Percentiles rank a stretch among this genome's conserved stretches.
phyloP scores from a whole-genome alignment of 2,113 vertebrate species.

The Burhinus oedicnemus region DNA sequence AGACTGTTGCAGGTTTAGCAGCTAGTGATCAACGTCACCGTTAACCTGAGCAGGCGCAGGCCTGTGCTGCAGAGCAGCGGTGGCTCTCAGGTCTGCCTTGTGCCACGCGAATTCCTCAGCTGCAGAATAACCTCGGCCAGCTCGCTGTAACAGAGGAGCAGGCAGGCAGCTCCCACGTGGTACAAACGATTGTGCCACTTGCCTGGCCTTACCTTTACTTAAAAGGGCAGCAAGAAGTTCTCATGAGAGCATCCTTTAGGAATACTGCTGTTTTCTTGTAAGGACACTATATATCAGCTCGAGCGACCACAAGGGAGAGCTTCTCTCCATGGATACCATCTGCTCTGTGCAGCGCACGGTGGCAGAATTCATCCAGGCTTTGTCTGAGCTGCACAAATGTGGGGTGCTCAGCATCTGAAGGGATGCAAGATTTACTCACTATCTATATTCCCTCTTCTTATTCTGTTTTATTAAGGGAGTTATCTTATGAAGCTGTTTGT shows the following conservation, averaged over 20 bases:
- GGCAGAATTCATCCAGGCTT: background rate
- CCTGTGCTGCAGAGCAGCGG: accelerated
- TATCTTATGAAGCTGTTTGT: background rate
- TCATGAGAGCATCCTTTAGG: background rate
- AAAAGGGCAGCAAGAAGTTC: background rate
- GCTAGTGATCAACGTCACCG: background rate
- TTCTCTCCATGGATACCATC: background rate
- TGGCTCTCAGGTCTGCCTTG: too few species aligned
- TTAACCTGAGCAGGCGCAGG: background rate
- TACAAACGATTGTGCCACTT: too few species aligned
- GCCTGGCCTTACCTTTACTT: background rate
- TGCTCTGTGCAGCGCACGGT: too few species aligned
- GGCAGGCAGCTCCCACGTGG: background rate
- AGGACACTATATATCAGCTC: background rate
- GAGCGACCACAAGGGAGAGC: background rate
- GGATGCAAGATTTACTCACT: background rate
- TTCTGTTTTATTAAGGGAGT: background rate
- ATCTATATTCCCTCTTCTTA: background rate
- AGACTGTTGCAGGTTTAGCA: background rate
- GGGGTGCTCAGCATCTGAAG: background rate
- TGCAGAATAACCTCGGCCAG: background rate
- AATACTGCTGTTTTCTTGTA: background rate
- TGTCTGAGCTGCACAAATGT: background rate
- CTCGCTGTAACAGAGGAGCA: background rate
- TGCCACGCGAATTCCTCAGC: background rate